Conservation (phyloP, 2,888 invertebrate species). For the Mythimna pallens region DNA sequence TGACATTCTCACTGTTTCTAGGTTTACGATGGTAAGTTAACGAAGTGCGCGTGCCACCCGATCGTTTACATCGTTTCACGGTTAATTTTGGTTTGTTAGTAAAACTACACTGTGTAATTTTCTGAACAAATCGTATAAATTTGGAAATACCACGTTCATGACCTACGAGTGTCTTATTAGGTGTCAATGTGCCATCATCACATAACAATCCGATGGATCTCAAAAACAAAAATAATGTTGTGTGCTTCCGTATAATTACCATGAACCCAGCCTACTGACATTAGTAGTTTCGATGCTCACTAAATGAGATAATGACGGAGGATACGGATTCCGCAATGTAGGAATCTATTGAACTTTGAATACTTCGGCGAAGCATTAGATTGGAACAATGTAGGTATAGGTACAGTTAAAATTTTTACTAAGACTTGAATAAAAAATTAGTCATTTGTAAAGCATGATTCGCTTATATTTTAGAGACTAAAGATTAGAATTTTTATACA, state of each 20-base stretch:
- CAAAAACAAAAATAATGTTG: neutral
- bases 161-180: conserved; percentile 1
- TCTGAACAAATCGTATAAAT: conserved; percentile 47
- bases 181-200: conserved; percentile 13
- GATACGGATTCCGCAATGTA: conserved; percentile 8
- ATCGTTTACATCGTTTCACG: conserved; percentile 48
- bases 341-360: conserved; percentile 10
- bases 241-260: conserved; percentile 1
- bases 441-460: neutral
- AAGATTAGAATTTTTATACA: neutral
- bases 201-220: neutral
- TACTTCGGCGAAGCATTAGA: neutral
- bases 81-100: conserved; percentile 53
- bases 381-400: no score
- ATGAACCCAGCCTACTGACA: neutral
- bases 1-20: conserved; percentile 61
- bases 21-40: conserved; percentile 61
- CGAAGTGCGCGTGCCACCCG: conserved; percentile 56
- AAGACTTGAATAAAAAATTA: neutral
- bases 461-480: neutral
- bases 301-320: neutral
- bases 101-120: conserved; percentile 52
- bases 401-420: neutral
- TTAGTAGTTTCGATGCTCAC: conserved; percentile 1
- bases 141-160: conserved; percentile 20